These are phyloP conservation scores for Thaumatotibia leucotreta DNA, from an alignment of 1,140 invertebrate species.

Conservation along the genomic window DNA sequence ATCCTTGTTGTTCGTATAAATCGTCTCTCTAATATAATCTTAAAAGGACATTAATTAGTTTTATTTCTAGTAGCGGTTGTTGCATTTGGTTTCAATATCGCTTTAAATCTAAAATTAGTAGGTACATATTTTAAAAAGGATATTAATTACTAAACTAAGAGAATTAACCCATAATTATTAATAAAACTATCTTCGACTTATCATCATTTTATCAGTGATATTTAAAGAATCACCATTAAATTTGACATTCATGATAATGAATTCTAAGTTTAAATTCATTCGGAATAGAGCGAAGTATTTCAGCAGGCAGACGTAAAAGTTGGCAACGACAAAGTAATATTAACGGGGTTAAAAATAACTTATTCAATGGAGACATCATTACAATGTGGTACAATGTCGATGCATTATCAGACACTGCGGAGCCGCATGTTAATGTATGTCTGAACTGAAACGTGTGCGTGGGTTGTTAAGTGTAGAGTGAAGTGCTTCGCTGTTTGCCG, in stretches of 20 bases:
- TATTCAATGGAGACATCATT: background rate
- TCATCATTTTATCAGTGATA: no score
- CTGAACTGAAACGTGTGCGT: background rate
- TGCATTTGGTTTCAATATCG: conserved; percentile 1
- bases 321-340: no score
- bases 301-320: no score
- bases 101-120: background rate
- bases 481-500: background rate
- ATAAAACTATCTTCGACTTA: no score
- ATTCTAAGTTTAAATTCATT: no score
- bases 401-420: background rate
- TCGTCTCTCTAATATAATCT: background rate
- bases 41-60: background rate
- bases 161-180: background rate
- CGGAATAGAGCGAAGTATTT: no score
- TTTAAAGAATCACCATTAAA: no score
- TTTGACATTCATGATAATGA: no score
- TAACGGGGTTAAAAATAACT: background rate
- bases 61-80: background rate
- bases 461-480: background rate
- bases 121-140: background rate
- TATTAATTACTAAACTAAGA: no score
- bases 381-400: background rate
- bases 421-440: background rate
- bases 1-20: no score